A percentile compares a stretch with the other conserved stretches of the same genome.
Evolutionary conservation across 2,888 invertebrate species (phyloP).

Genomic region (Quadroppia sp.): DNA sequence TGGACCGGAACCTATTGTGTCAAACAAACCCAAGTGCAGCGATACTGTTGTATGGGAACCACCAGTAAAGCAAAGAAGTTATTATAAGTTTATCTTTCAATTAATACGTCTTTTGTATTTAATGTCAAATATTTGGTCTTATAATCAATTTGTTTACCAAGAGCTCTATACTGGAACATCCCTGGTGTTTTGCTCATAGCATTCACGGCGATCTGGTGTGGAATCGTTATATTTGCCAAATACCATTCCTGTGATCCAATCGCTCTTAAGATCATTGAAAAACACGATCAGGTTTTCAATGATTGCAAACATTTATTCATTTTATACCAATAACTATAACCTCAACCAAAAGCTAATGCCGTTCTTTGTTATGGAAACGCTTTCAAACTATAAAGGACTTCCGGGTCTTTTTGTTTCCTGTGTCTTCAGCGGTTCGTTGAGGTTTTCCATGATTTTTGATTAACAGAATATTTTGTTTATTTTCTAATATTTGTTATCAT

Average conservation of each 20-base stretch:
- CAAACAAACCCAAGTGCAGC: slow-evolving; percentile 80
- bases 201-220: slow-evolving; percentile 28
- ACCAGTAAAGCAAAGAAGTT: slow-evolving; percentile 60
- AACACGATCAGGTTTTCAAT: slow-evolving; percentile 19
- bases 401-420: slow-evolving; percentile 85
- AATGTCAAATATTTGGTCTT: not conserved
- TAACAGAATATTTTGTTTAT: too few species aligned
- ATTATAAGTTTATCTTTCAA: not conserved
- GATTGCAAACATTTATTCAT: too few species aligned
- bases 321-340: not conserved
- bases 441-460: not conserved
- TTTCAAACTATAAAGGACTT: slow-evolving; percentile 71
- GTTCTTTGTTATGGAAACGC: slow-evolving; percentile 80
- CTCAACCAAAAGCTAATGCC: slow-evolving; percentile 55
- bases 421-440: slow-evolving; percentile 76
- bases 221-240: slow-evolving; percentile 80
- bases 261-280: not conserved
- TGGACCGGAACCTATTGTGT: slow-evolving; percentile 81
- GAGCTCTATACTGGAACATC: slow-evolving; percentile 38
- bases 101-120: too few species aligned
- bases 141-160: not conserved
- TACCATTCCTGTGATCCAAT: slow-evolving; percentile 93
- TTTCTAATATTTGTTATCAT: too few species aligned
- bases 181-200: slow-evolving; percentile 32
- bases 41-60: slow-evolving; percentile 75